phyloP scores from a whole-genome alignment of 2,797 vertebrate species.

The Ambastaia sidthimunki region DNA sequence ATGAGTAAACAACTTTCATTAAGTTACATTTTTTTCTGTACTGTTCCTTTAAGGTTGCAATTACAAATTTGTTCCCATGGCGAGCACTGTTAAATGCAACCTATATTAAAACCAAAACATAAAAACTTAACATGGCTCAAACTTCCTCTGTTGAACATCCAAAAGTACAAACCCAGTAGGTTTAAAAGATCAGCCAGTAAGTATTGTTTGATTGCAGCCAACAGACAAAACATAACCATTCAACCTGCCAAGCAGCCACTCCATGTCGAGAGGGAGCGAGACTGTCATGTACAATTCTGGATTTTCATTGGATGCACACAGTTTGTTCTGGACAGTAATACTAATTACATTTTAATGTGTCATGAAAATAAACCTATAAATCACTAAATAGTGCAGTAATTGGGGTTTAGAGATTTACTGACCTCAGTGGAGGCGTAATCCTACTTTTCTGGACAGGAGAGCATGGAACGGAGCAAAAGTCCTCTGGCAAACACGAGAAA shows the following conservation, averaged over 20 bases:
- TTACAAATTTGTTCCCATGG: not conserved
- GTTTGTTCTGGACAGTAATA: constrained; percentile 79
- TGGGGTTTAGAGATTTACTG: constrained; percentile 74
- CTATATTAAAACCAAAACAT: constrained; percentile 23
- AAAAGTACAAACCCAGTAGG: constrained; percentile 50
- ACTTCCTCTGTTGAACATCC: not conserved
- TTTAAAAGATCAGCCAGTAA: constrained; percentile 67
- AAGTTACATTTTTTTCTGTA: not conserved
- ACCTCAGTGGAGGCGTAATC: constrained; percentile 73
- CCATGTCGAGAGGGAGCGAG: constrained; percentile 57
- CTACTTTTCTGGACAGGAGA: constrained; percentile 64
- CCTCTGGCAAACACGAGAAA: constrained; percentile 62
- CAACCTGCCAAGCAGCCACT: constrained; percentile 55
- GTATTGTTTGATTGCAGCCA: constrained; percentile 61
- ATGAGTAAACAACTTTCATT: not conserved
- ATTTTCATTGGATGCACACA: constrained; percentile 73
- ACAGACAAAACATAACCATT: constrained; percentile 57
- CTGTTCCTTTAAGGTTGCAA: not conserved
- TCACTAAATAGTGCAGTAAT: constrained; percentile 76
- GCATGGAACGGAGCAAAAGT: constrained; percentile 48
- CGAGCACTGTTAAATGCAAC: not conserved
- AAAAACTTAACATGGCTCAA: constrained; percentile 22
- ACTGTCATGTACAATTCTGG: constrained; percentile 66
- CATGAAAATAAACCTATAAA: constrained; percentile 82
- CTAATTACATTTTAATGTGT: constrained; percentile 84